These are phyloP conservation scores for Natator depressus DNA, from an alignment of 2,113 vertebrate species.

Conservation along the genomic window DNA sequence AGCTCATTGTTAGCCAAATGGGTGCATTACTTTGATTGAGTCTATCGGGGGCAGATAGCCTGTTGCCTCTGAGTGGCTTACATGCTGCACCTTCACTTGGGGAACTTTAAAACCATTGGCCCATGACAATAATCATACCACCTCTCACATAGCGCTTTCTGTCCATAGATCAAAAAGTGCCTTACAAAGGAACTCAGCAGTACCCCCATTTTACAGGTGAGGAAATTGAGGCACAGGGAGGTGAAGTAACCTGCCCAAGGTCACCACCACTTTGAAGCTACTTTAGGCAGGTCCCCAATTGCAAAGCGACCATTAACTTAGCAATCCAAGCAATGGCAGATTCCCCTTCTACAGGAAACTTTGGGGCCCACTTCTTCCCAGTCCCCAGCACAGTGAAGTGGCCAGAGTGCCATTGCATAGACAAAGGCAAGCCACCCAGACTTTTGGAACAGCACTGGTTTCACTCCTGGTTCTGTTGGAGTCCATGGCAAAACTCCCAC, in stretches of 20 bases:
- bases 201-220: background rate
- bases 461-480: background rate
- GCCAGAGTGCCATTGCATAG: no score
- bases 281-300: background rate
- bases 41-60: no score
- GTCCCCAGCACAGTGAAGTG: rapidly evolving
- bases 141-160: background rate
- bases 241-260: background rate
- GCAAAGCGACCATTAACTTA: background rate
- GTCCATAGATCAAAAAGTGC: background rate
- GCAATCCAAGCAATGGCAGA: background rate
- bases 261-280: background rate
- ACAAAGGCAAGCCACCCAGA: background rate
- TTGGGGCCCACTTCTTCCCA: background rate
- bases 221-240: background rate
- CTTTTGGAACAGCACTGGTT: background rate
- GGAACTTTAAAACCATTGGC: background rate
- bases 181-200: background rate
- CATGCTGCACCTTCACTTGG: background rate
- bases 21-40: background rate
- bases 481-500: background rate
- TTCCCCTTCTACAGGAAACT: background rate
- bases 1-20: background rate
- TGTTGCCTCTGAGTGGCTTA: no score
- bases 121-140: no score